Conservation (phyloP, 2,113 vertebrate genomes). For the Dermatemys mawii region DNA sequence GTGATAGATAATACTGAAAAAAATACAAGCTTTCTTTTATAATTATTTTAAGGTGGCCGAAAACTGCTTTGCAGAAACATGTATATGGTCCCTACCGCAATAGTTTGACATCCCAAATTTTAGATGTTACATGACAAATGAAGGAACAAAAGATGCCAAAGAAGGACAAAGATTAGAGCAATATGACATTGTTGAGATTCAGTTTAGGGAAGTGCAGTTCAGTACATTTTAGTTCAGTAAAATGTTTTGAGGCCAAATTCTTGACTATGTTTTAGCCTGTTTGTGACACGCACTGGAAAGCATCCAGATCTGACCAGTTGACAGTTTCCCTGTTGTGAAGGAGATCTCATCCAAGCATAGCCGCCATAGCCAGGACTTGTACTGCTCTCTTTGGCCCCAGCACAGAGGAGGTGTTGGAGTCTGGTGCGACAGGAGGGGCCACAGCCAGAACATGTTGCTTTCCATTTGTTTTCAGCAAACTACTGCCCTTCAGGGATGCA, state of each 20-base stretch:
- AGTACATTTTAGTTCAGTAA: neutral
- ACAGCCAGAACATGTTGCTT: neutral
- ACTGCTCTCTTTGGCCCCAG: neutral
- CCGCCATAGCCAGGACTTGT: neutral
- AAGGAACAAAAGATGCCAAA: neutral
- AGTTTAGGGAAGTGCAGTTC: neutral
- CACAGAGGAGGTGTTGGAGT: neutral
- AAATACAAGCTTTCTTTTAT: neutral
- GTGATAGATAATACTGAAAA: neutral
- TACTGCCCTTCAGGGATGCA: neutral
- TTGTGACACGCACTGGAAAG: neutral
- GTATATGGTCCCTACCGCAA: neutral
- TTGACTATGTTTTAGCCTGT: neutral
- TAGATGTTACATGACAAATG: neutral
- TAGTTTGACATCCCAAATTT: neutral
- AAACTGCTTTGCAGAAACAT: neutral
- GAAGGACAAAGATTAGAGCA: neutral
- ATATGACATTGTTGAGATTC: neutral
- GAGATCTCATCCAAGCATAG: neutral
- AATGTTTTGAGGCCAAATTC: neutral
- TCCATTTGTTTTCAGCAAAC: neutral
- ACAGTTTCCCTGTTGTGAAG: neutral
- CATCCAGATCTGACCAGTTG: neutral
- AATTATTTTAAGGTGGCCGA: neutral
- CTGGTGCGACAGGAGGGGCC: too few relatives aligned